These are phyloP conservation scores for Idaea biselata DNA, from an alignment of 2,888 invertebrate genomes.

Conservation along the genomic window DNA sequence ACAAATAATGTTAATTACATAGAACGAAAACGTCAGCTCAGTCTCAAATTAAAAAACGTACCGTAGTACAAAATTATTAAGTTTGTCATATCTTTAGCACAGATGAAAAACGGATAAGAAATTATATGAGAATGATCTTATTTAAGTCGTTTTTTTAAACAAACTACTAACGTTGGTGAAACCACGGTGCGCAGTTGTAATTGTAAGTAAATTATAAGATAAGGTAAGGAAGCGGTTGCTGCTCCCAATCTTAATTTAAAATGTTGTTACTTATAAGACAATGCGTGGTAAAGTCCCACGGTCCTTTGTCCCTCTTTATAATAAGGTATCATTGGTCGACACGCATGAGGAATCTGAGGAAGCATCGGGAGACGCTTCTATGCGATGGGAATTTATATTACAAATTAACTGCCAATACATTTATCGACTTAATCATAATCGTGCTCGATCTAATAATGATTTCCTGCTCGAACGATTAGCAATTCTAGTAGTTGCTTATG, in stretches of 20 bases:
- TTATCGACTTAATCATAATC: slow-evolving; percentile 52
- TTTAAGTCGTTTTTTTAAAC: too few relatives aligned
- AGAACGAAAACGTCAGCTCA: too few relatives aligned
- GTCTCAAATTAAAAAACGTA: too few relatives aligned
- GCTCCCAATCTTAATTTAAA: slow-evolving; percentile 20
- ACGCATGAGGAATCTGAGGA: slow-evolving; percentile 56
- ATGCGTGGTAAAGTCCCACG: slow-evolving; percentile 62
- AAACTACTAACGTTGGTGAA: too few relatives aligned
- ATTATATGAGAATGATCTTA: too few relatives aligned
- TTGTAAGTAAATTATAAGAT: not conserved
- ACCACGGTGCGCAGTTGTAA: not conserved
- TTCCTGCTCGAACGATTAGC: slow-evolving; percentile 28
- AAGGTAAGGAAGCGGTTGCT: not conserved
- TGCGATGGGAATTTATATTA: slow-evolving; percentile 71
- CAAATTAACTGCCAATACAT: slow-evolving; percentile 56
- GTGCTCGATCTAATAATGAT: slow-evolving; percentile 37
- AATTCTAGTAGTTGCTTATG: not conserved
- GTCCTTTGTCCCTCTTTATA: slow-evolving; percentile 58
- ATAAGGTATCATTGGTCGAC: slow-evolving; percentile 69
- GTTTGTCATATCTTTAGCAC: too few relatives aligned
- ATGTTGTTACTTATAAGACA: slow-evolving; percentile 40
- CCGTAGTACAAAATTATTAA: too few relatives aligned
- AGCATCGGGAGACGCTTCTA: slow-evolving; percentile 55
- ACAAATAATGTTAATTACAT: too few relatives aligned
- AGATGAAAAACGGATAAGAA: too few relatives aligned